A percentile compares a stretch with the other conserved stretches of the same genome.
These are phyloP conservation scores for Dromius quadrimaculatus DNA, from an alignment of 2,888 invertebrate genomes.

Conservation along the genomic window DNA sequence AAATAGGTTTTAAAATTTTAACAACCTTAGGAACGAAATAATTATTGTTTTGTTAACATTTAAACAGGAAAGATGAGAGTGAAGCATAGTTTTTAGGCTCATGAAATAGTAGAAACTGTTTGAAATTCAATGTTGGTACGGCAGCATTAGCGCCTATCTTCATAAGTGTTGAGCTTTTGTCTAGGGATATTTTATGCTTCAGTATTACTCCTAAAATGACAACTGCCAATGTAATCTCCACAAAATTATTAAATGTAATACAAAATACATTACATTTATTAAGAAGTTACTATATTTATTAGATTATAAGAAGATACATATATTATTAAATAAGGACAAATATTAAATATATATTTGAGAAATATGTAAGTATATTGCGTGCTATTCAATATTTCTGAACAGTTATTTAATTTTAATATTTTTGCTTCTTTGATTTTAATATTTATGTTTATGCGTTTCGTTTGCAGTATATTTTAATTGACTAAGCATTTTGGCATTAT, in stretches of 20 bases:
- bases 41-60: too few relatives aligned
- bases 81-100: too few relatives aligned
- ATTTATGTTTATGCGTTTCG: neutral
- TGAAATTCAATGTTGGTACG: neutral
- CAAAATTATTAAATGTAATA: conserved; percentile 29
- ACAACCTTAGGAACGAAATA: conserved; percentile 12
- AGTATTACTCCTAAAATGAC: conserved; percentile 33
- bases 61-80: too few relatives aligned
- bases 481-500: neutral
- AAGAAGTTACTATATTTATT: conserved; percentile 21
- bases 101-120: too few relatives aligned
- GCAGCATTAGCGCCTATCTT: neutral
- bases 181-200: conserved; percentile 37
- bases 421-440: neutral
- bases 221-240: conserved; percentile 39
- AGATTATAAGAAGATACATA: conserved; percentile 19
- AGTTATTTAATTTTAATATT: conserved; percentile 30
- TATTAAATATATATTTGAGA: conserved; percentile 22
- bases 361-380: conserved; percentile 31
- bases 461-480: neutral
- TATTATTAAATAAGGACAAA: conserved; percentile 6
- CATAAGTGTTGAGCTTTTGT: neutral
- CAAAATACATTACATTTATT: conserved; percentile 25
- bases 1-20: conserved; percentile 31
- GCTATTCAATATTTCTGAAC: neutral